Base-by-base conservation (phyloP, 2,888 invertebrate genomes). In the Drosophila picticornis region DNA sequence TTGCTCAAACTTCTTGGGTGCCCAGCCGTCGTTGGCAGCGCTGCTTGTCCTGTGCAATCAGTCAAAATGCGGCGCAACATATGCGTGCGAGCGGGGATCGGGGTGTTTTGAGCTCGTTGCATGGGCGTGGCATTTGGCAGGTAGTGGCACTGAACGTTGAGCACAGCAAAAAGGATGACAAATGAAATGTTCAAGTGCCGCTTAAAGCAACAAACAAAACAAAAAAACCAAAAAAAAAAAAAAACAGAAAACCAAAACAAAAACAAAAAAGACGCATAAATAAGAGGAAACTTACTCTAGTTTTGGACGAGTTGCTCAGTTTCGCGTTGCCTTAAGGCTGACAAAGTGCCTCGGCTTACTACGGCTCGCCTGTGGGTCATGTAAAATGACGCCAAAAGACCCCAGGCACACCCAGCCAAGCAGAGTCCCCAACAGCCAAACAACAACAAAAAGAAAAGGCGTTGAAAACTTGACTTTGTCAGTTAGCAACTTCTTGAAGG, bases 181-280 rank as follows among this genome's bases (percentile, higher is more conserved):
- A 87, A 87, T 90, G 87, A 88, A 86, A 87, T 90, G 89, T 86
- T 90, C 89, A 87, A 86, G 84, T 86, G 83, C 75, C 86, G 88
- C 86, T 88, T 81, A 74, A 78, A 80, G 78, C 69, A 74, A 80
- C 69, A 64, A 69, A 70, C 65, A 70, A 64, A 55, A 77, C 59
- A 69, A 77, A 70, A 69, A 56, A 52, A 72, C 48, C n/a, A n/a
- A n/a, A n/a, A n/a, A n/a, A n/a, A n/a, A n/a, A 61, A 66, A 77
- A 55, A 64, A 59, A 73, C 59, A 60, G 72, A 70, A 67, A 59
- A 65, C 69, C 55, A 66, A 69, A 78, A 60, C 46, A 63, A 56
- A 76, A 60, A 53, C 43, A 58, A 46, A 34, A 34, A 36, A 50
- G 11, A 22, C 19, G 3, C 2, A 38, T 36, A 43, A 31, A 48